These are phyloP conservation scores for Polypterus senegalus DNA, from an alignment of 2,113 vertebrate genomes.

Conservation along the genomic window DNA sequence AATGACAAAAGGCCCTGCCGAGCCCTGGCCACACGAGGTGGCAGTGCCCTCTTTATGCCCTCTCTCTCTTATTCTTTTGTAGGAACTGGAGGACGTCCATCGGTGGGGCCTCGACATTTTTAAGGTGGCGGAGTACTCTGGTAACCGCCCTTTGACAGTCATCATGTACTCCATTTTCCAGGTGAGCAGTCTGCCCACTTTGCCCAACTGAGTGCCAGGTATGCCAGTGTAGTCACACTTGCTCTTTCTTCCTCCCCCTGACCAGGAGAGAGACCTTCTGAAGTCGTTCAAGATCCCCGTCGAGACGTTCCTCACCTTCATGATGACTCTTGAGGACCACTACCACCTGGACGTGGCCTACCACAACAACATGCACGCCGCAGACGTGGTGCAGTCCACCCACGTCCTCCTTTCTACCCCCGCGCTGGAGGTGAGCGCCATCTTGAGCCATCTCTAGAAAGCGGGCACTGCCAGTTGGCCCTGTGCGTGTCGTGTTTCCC, in stretches of 20 bases:
- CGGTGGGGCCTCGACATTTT: slow-evolving; percentile 83
- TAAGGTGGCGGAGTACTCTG: slow-evolving; percentile 69
- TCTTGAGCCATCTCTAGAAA: not conserved
- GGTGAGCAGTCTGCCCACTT: slow-evolving; percentile 40
- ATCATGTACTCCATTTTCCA: slow-evolving; percentile 81
- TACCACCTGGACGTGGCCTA: slow-evolving; percentile 77
- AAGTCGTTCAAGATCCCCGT: slow-evolving; percentile 79
- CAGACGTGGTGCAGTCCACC: slow-evolving; percentile 80
- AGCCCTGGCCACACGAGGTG: not conserved
- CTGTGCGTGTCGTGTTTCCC: not conserved
- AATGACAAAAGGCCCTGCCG: too few relatives aligned
- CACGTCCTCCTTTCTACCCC: slow-evolving; percentile 75
- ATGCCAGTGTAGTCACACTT: too few relatives aligned
- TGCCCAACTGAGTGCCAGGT: too few relatives aligned
- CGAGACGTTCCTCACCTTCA: slow-evolving; percentile 73
- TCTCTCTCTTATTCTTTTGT: slow-evolving; percentile 3
- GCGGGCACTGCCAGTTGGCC: not conserved
- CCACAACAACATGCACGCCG: slow-evolving; percentile 85
- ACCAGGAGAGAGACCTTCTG: slow-evolving; percentile 75
- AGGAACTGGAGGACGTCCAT: slow-evolving; percentile 77
- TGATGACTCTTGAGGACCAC: slow-evolving; percentile 80
- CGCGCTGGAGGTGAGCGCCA: slow-evolving; percentile 59
- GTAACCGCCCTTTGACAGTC: slow-evolving; percentile 71
- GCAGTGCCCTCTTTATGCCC: not conserved
- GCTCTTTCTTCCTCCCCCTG: not conserved